Percentiles rank a stretch among this genome's conserved stretches.
phyloP scores from a whole-genome alignment of 2,888 invertebrate genomes.

The Anoplius nigerrimus region DNA sequence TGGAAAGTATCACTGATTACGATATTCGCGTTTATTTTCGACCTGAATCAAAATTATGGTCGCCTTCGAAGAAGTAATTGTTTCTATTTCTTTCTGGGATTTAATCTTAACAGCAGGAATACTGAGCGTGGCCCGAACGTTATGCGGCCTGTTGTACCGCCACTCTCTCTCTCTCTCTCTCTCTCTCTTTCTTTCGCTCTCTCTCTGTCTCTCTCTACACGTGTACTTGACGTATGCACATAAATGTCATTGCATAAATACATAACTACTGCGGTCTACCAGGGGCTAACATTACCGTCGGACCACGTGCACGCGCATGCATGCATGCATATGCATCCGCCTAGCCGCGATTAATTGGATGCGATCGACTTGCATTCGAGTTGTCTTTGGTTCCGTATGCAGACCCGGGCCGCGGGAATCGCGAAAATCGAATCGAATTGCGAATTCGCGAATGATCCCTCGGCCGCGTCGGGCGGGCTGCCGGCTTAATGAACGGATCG shows the following conservation, averaged over 20 bases:
- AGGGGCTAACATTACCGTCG: conserved; percentile 18
- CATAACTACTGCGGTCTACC: conserved; percentile 32
- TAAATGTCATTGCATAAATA: conserved; percentile 38
- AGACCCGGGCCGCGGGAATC: not conserved
- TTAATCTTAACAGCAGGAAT: too few relatives aligned
- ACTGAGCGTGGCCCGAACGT: too few relatives aligned
- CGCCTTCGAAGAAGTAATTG: too few relatives aligned
- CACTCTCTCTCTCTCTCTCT: too few relatives aligned
- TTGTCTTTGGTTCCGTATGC: conserved; percentile 31
- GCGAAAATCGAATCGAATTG: conserved; percentile 25
- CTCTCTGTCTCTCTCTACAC: too few relatives aligned
- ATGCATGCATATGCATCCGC: conserved; percentile 34
- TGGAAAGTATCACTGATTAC: too few relatives aligned
- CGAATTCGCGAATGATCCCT: conserved; percentile 6
- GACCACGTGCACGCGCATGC: conserved; percentile 32
- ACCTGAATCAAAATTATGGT: too few relatives aligned
- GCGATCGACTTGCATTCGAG: conserved; percentile 43
- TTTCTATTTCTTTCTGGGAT: too few relatives aligned
- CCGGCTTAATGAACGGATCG: not conserved
- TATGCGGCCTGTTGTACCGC: too few relatives aligned
- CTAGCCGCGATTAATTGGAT: conserved; percentile 41
- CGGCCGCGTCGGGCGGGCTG: not conserved
- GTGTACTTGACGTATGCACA: conserved; percentile 10
- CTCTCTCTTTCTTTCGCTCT: too few relatives aligned
- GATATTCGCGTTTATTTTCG: too few relatives aligned